Evolutionary conservation across 1,140 invertebrate species (phyloP).

Genomic region (Listronotus bonariensis): DNA sequence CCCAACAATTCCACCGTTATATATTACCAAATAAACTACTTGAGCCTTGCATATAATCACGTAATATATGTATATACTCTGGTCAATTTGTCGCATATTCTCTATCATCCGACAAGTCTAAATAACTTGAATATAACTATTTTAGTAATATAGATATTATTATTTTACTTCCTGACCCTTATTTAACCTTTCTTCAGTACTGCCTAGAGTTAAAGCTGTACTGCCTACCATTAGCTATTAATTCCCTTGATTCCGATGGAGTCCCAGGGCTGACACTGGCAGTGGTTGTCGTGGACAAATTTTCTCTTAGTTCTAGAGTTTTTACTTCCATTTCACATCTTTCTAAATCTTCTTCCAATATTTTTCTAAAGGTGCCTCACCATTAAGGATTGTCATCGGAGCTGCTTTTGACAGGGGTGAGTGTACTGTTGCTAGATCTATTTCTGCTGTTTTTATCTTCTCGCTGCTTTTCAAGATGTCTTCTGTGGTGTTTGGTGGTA

Average conservation of each 20-base stretch:
- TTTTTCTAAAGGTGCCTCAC: conserved; percentile 58
- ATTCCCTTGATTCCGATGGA: conserved; percentile 68
- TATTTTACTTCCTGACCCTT: background rate
- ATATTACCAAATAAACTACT: background rate
- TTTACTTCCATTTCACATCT: conserved; percentile 46
- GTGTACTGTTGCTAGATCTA: conserved; percentile 55
- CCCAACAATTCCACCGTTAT: conserved; percentile 1
- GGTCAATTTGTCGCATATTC: background rate
- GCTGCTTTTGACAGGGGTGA: conserved; percentile 57
- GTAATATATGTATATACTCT: background rate
- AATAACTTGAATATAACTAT: background rate
- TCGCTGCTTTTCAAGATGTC: conserved; percentile 58
- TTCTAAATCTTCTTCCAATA: conserved; percentile 60
- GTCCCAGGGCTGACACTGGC: conserved; percentile 69
- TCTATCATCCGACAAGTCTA: background rate
- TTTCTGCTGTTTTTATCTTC: conserved; percentile 54
- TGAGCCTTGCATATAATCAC: background rate
- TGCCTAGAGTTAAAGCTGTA: conserved; percentile 50
- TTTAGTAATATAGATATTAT: too few species aligned
- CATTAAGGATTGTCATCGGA: conserved; percentile 55
- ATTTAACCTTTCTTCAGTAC: conserved; percentile 33
- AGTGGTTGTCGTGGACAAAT: conserved; percentile 60
- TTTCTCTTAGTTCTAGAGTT: conserved; percentile 48
- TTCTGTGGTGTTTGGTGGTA: conserved; percentile 70
- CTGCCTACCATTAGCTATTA: conserved; percentile 63